A percentile compares a stretch with the other conserved stretches of the same genome.
phyloP scores from a whole-genome alignment of 2,888 invertebrate species.

The Nysson spinosus region DNA sequence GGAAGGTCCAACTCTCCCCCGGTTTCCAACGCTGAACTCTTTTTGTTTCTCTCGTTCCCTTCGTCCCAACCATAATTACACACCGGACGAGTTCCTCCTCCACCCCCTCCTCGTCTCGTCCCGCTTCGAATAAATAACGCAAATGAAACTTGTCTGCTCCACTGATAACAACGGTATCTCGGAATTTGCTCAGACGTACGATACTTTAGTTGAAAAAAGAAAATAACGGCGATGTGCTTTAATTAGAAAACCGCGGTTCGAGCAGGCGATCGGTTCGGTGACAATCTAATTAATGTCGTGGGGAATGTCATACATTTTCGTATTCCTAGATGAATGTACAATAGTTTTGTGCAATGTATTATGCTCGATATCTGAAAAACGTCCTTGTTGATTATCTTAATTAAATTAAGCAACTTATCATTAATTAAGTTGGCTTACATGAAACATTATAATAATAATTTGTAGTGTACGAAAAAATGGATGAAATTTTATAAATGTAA shows the following conservation, averaged over 20 bases:
- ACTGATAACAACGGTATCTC: conserved; percentile 60
- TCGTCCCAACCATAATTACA: conserved; percentile 59
- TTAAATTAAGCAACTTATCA: no score
- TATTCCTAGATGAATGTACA: not conserved
- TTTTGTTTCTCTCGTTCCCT: conserved; percentile 54
- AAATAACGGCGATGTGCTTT: conserved; percentile 29
- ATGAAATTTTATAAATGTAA: no score
- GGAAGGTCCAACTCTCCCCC: conserved; percentile 65
- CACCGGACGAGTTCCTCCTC: conserved; percentile 39
- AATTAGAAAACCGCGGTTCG: conserved; percentile 39
- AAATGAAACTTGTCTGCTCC: conserved; percentile 72
- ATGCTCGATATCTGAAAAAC: no score
- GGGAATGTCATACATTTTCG: not conserved
- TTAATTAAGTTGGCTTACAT: no score
- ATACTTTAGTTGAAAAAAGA: conserved; percentile 22
- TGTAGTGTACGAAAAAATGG: no score
- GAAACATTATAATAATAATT: no score
- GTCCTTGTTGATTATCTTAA: no score
- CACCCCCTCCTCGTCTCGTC: no score
- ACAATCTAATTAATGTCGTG: conserved; percentile 23
- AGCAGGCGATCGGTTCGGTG: conserved; percentile 33
- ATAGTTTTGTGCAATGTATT: no score
- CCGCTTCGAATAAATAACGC: conserved; percentile 70
- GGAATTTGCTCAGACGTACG: conserved; percentile 55
- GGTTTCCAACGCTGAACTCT: conserved; percentile 62